Evolutionary conservation across 2,888 invertebrate genomes (phyloP).

Genomic region (Macrosiphum euphorbiae): DNA sequence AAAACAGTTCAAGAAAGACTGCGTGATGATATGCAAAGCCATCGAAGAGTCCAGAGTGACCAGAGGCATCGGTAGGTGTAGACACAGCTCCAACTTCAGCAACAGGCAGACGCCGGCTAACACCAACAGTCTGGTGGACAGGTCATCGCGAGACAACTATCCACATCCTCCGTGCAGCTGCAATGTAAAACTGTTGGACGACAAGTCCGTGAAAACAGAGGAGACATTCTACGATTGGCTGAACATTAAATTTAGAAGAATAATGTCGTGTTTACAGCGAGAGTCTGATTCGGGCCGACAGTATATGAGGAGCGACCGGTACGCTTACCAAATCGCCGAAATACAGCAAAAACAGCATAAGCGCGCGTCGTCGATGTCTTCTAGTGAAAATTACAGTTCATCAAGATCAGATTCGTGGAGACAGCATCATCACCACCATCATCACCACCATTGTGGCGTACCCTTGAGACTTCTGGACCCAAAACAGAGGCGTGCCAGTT

Average conservation of each 20-base stretch:
- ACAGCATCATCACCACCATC: slow-evolving; percentile 72
- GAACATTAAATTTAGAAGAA: slow-evolving; percentile 72
- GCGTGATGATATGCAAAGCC: slow-evolving; percentile 94
- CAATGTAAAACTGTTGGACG: slow-evolving; percentile 74
- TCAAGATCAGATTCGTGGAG: slow-evolving; percentile 90
- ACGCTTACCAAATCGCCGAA: slow-evolving; percentile 82
- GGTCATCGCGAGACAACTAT: slow-evolving; percentile 78
- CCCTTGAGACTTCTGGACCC: slow-evolving; percentile 81
- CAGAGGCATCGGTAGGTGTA: slow-evolving; percentile 86
- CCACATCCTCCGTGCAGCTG: slow-evolving; percentile 74
- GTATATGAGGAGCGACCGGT: slow-evolving; percentile 74
- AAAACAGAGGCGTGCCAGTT: slow-evolving; percentile 82
- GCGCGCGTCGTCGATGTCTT: slow-evolving; percentile 86
- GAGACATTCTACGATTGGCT: slow-evolving; percentile 70
- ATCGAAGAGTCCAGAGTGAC: slow-evolving; percentile 95
- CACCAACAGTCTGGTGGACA: slow-evolving; percentile 85
- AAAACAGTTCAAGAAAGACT: slow-evolving; percentile 97
- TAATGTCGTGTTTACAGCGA: slow-evolving; percentile 72
- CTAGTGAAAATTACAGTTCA: slow-evolving; percentile 91
- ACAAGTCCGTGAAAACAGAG: slow-evolving; percentile 68
- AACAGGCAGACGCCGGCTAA: slow-evolving; percentile 89
- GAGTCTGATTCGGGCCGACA: slow-evolving; percentile 70
- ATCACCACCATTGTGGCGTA: slow-evolving; percentile 81
- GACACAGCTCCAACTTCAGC: slow-evolving; percentile 89
- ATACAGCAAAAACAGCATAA: slow-evolving; percentile 82